phyloP scores from a whole-genome alignment of 2,113 vertebrate species.

The Sinocyclocheilus grahami region DNA sequence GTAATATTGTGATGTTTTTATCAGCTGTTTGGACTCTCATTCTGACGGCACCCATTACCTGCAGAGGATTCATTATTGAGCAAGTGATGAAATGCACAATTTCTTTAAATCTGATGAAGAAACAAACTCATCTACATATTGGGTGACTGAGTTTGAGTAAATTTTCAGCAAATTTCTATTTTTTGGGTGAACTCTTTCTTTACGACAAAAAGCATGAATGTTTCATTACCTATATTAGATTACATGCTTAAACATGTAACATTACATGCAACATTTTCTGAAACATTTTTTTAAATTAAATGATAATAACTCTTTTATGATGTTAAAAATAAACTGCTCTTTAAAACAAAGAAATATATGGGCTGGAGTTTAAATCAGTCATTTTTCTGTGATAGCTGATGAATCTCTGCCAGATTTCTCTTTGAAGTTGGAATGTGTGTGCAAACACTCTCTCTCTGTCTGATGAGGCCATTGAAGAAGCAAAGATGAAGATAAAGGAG shows the following conservation, averaged over 20 bases:
- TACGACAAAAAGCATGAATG: neutral
- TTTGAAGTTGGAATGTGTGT: conserved; percentile 51
- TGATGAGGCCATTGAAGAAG: conserved; percentile 64
- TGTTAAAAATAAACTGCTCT: neutral
- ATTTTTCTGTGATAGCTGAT: conserved; percentile 50
- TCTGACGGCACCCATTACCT: too few species aligned
- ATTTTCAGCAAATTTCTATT: too few species aligned
- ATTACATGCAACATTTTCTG: neutral
- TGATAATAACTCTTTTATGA: neutral
- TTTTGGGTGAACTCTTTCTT: too few species aligned
- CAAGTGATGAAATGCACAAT: too few species aligned
- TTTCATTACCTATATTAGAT: neutral
- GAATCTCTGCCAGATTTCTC: conserved; percentile 17
- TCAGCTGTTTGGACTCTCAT: too few species aligned
- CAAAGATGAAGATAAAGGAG: conserved; percentile 60
- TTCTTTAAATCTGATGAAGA: too few species aligned
- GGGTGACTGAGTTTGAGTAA: too few species aligned
- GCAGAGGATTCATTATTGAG: too few species aligned
- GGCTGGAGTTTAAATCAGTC: conserved; percentile 40
- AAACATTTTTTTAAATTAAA: too few species aligned
- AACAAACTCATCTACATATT: too few species aligned
- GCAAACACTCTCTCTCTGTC: conserved; percentile 9
- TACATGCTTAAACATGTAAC: neutral
- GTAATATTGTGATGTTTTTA: too few species aligned
- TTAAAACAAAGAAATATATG: neutral